Conservation (phyloP, 2,113 vertebrate species). For the Polypterus senegalus region DNA sequence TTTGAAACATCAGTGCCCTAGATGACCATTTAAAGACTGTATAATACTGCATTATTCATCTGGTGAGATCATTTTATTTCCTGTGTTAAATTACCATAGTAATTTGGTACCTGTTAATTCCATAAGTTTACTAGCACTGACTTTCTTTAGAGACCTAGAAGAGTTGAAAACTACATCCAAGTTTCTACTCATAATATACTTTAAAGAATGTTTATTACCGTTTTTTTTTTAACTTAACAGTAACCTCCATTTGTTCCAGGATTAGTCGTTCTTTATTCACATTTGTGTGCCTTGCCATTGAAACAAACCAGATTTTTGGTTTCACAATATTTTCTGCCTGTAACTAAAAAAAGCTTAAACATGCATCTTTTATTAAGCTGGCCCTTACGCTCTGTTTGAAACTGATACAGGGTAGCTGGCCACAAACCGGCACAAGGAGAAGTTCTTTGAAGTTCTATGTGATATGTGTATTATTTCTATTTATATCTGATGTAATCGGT, state of each 20-base stretch:
- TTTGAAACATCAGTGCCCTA: no score
- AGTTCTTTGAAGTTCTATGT: conserved; percentile 36
- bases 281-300: conserved; percentile 18
- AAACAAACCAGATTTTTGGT: conserved; percentile 38
- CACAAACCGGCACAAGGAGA: conserved; percentile 26
- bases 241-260: conserved; percentile 15
- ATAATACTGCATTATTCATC: no score
- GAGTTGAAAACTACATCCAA: conserved; percentile 17
- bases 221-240: conserved; percentile 20
- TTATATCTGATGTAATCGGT: conserved; percentile 27
- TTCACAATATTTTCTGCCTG: conserved; percentile 30
- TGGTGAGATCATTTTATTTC: not conserved
- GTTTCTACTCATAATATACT: conserved; percentile 20
- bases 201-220: conserved; percentile 22
- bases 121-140: conserved; percentile 20
- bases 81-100: not conserved
- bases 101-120: conserved; percentile 21
- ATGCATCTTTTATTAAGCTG: conserved; percentile 48
- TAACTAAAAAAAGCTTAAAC: conserved; percentile 34
- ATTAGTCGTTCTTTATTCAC: conserved; percentile 12
- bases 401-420: conserved; percentile 38
- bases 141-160: conserved; percentile 20
- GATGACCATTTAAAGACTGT: no score
- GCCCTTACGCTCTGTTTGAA: conserved; percentile 38
- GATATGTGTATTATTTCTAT: conserved; percentile 33